These are phyloP conservation scores for Cerceris rybyensis DNA, from an alignment of 2,888 invertebrate genomes.

Conservation along the genomic window DNA sequence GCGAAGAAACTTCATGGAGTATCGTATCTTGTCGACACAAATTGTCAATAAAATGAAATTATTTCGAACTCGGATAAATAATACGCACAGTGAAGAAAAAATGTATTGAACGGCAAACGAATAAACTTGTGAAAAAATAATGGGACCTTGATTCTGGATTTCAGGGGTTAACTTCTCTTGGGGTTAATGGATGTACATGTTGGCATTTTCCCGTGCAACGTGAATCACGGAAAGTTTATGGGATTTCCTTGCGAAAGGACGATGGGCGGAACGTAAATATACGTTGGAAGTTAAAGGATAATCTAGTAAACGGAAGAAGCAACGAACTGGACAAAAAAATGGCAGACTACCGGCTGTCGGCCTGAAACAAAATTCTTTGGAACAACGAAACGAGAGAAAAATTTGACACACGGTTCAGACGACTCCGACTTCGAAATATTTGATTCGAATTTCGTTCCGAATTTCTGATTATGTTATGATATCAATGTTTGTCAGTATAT, in stretches of 20 bases:
- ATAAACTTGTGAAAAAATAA: conserved; percentile 17
- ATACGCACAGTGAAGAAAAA: conserved; percentile 9
- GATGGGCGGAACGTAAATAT: conserved; percentile 32
- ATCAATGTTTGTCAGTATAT: too few relatives aligned
- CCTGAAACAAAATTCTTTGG: conserved; percentile 49
- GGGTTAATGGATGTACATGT: conserved; percentile 30
- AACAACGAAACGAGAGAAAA: conserved; percentile 60
- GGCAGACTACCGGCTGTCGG: conserved; percentile 42
- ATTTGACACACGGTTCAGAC: conserved; percentile 49
- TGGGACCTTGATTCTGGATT: conserved; percentile 1
- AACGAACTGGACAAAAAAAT: conserved; percentile 48
- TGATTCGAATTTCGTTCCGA: background rate
- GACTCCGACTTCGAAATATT: conserved; percentile 15
- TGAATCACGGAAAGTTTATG: background rate
- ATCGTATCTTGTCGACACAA: background rate
- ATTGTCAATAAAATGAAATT: conserved; percentile 12
- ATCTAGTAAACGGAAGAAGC: conserved; percentile 41
- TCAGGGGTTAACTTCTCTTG: conserved; percentile 10
- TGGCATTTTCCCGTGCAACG: conserved; percentile 6
- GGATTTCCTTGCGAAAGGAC: conserved; percentile 15
- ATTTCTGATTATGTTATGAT: too few relatives aligned
- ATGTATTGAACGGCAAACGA: conserved; percentile 27
- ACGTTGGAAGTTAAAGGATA: conserved; percentile 37
- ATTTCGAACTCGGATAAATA: conserved; percentile 18
- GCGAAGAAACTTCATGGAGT: conserved; percentile 8